These are phyloP conservation scores for Protonibea diacanthus DNA, from an alignment of 2,797 vertebrate species.

Conservation along the genomic window DNA sequence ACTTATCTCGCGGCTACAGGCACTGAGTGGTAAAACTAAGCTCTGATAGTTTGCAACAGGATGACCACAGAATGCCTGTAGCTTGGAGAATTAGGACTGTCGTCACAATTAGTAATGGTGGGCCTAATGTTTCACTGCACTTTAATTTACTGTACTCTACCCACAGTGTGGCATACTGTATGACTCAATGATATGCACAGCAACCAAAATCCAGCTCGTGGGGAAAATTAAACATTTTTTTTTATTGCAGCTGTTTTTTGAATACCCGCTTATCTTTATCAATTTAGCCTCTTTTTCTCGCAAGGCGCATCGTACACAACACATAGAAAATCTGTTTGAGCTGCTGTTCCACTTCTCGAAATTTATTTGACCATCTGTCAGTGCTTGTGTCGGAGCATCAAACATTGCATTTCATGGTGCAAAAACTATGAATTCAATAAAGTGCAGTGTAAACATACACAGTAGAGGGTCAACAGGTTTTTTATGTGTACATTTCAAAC, in stretches of 20 bases:
- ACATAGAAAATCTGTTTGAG: conserved; percentile 45
- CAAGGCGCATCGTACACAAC: neutral
- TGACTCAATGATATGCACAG: conserved; percentile 51
- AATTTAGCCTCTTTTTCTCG: conserved; percentile 17
- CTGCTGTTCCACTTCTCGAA: conserved; percentile 42
- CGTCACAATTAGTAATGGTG: conserved; percentile 75
- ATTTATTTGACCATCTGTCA: conserved; percentile 49
- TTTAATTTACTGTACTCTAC: conserved; percentile 61
- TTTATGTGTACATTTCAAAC: conserved; percentile 12
- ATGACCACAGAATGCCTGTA: conserved; percentile 77
- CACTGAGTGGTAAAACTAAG: conserved; percentile 79
- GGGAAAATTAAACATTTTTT: conserved; percentile 38
- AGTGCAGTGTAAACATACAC: conserved; percentile 8
- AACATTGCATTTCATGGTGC: conserved; percentile 28
- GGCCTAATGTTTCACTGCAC: conserved; percentile 74
- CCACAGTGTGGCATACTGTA: conserved; percentile 28
- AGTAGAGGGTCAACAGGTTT: conserved; percentile 3
- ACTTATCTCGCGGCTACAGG: conserved; percentile 84
- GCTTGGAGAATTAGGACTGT: conserved; percentile 80
- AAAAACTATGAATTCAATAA: conserved; percentile 27
- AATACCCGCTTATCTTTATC: conserved; percentile 22
- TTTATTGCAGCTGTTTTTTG: conserved; percentile 37
- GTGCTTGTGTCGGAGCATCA: conserved; percentile 37
- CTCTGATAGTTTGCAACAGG: conserved; percentile 80
- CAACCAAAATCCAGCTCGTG: conserved; percentile 49